Conservation (phyloP, 2,113 vertebrate genomes). For the Todiramphus chloris region DNA sequence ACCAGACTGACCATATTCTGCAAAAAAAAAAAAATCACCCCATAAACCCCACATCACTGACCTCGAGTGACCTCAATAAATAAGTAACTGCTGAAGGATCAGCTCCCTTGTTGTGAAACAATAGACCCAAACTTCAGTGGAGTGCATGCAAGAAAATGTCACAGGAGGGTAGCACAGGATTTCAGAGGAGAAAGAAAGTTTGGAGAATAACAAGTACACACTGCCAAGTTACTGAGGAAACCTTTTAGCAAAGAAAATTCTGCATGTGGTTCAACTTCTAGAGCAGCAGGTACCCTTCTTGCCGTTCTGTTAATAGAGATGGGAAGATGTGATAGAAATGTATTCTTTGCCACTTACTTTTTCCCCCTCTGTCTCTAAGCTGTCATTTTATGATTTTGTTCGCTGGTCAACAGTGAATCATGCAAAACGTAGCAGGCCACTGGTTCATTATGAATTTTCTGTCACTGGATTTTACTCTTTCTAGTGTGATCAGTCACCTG, state of each 20-base stretch:
- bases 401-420: background rate
- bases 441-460: background rate
- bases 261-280: background rate
- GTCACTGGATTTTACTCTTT: conserved; percentile 14
- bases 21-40: background rate
- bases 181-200: conserved; percentile 57
- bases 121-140: conserved; percentile 63
- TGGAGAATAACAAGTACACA: background rate
- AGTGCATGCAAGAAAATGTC: conserved; percentile 60
- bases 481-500: conserved; percentile 42
- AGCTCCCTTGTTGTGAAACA: conserved; percentile 69
- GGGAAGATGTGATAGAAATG: background rate
- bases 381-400: conserved; percentile 14
- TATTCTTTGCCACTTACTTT: background rate
- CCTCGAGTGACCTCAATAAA: conserved; percentile 63
- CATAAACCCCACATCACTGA: conserved; percentile 38
- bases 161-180: conserved; percentile 56
- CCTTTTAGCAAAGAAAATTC: conserved; percentile 2
- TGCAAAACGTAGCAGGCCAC: conserved; percentile 9
- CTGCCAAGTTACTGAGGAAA: conserved; percentile 32
- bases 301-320: background rate
- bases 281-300: background rate
- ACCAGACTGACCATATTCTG: conserved; percentile 16
- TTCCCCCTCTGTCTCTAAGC: background rate
- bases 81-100: conserved; percentile 72